phyloP scores from a whole-genome alignment of 2,888 invertebrate genomes.

The Athalia rosae region DNA sequence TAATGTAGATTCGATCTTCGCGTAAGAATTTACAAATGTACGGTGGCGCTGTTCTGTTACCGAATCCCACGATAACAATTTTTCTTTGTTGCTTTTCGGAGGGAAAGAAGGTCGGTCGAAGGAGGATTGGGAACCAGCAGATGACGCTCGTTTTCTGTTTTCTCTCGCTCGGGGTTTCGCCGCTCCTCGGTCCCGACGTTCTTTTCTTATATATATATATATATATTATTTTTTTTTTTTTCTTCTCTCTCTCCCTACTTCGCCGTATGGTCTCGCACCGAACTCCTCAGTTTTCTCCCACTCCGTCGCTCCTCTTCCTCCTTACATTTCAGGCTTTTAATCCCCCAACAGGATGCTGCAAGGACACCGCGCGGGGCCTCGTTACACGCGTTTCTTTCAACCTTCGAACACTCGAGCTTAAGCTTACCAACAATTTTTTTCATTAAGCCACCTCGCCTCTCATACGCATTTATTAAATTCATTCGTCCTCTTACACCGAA shows the following conservation, averaged over 20 bases:
- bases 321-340: conserved; percentile 53
- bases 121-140: conserved; percentile 67
- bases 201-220: conserved; percentile 36
- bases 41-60: conserved; percentile 1
- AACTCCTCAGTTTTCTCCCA: conserved; percentile 19
- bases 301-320: conserved; percentile 48
- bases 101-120: conserved; percentile 56
- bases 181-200: conserved; percentile 41
- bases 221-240: conserved; percentile 44
- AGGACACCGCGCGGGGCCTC: conserved; percentile 34
- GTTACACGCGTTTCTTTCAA: conserved; percentile 36
- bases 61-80: conserved; percentile 67
- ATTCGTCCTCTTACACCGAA: conserved; percentile 20
- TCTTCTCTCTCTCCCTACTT: conserved; percentile 47
- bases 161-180: conserved; percentile 50
- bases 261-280: background rate
- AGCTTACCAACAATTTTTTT: conserved; percentile 34
- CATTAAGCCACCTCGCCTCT: conserved; percentile 15
- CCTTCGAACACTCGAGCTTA: conserved; percentile 34
- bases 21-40: background rate
- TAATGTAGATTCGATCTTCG: background rate
- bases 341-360: conserved; percentile 54
- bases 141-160: conserved; percentile 61
- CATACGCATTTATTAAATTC: conserved; percentile 16
- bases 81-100: conserved; percentile 59